Evolutionary conservation across 2,113 vertebrate genomes (phyloP), one percentile per base, ranked within the genome.

Genomic region (Alouatta palliata): DNA sequence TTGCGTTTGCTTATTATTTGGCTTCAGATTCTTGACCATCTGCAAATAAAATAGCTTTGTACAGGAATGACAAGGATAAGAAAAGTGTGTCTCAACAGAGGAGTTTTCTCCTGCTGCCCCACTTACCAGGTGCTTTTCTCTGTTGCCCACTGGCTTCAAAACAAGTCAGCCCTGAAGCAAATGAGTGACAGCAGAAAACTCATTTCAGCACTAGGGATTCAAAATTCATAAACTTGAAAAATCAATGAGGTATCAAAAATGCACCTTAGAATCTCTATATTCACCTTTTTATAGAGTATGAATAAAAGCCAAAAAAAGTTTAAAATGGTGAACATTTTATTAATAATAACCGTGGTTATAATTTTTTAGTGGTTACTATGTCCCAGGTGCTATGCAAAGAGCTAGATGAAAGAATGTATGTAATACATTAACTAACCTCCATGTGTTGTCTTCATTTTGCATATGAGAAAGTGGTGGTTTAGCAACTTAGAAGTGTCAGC

Each of bases 1-100:
- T 40, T 85, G 43, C n/a, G 77, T n/a, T 54, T 83, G 87, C 68
- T 91, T 73, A 73, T 89, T 89, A 87, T 83, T 68, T 96, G 73
- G 83, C 68, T 76, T 49, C 90, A 61, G 37, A 68, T 84, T 77
- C 58, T 79, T 61, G 79, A 40, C 73, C 94, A 91, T 95, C 25
- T 75, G 52, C 73, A 95, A 73, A 86, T 43, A 73, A 43, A 75
- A 32, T 8, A 1, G 58, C 23, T 82, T 93, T 81, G 73, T 45
- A 73, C 83, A 77, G 66, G 52, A 86, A 84, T 43, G 85, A 80
- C 83, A 75, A 54, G 25, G 49, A 61, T 19, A 87, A 89, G 82
- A 52, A 77, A 49, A 86, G 56, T 87, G 47, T 54, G 25, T 81
- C n/a, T 61, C 49, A 54, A 88, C 3, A 37, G 35, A 91, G 43